phyloP scores from a whole-genome alignment of 2,113 vertebrate genomes.

The Henicopernis longicauda region DNA sequence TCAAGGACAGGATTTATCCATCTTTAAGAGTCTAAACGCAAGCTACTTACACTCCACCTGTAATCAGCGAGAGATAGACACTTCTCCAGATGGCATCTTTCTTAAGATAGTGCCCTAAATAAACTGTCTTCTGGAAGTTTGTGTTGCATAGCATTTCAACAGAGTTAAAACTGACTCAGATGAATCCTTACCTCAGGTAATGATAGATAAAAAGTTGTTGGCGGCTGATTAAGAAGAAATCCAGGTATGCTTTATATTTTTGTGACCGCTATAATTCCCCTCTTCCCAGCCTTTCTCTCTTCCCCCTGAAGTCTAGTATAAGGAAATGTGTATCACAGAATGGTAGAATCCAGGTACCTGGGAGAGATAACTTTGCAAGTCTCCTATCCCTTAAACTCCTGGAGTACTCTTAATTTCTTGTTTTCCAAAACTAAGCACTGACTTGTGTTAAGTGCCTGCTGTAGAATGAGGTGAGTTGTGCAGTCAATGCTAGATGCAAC shows the following conservation, averaged over 20 bases:
- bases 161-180: not conserved
- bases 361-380: not conserved
- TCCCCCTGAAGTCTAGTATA: not conserved
- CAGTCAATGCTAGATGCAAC: not conserved
- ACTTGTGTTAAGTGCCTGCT: not conserved
- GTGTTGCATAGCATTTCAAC: not conserved
- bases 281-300: not conserved
- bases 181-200: not conserved
- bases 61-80: not conserved
- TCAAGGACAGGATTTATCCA: not conserved
- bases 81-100: not conserved
- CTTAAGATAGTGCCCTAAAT: not conserved
- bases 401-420: not conserved
- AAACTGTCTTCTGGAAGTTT: not conserved
- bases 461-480: not conserved
- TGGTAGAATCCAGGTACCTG: not conserved
- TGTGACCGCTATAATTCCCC: not conserved
- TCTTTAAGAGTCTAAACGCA: not conserved
- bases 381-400: not conserved
- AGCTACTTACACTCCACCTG: not conserved
- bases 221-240: not conserved
- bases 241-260: not conserved
- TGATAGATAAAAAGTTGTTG: not conserved
- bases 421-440: not conserved
- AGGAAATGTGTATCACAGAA: not conserved